These are phyloP conservation scores for Pangasius larnaudii DNA, from an alignment of 2,797 vertebrate genomes.

Conservation along the genomic window DNA sequence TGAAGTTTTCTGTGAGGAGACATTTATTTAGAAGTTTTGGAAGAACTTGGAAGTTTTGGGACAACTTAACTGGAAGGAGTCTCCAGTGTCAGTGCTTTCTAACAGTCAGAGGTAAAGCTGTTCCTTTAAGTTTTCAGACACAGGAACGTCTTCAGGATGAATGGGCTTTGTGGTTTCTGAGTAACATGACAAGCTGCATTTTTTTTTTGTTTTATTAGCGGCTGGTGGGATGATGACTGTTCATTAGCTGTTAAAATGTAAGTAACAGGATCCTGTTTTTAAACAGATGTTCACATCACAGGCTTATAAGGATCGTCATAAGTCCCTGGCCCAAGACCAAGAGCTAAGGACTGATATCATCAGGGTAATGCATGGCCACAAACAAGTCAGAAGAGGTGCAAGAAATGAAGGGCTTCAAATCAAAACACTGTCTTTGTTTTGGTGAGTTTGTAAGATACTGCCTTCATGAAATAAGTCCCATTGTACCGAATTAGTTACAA, in stretches of 20 bases:
- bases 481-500: background rate
- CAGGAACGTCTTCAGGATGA: background rate
- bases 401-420: background rate
- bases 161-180: background rate
- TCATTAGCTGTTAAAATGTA: background rate
- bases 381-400: background rate
- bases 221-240: background rate
- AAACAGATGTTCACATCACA: conserved; percentile 21
- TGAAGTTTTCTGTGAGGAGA: background rate
- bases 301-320: conserved; percentile 32
- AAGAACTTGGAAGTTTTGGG: too few relatives aligned
- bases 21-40: background rate
- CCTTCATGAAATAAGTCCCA: background rate
- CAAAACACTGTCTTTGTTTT: background rate
- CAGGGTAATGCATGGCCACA: background rate
- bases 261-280: background rate
- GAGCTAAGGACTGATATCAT: background rate
- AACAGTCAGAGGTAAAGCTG: background rate
- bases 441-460: background rate
- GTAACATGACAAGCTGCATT: background rate
- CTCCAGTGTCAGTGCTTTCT: background rate
- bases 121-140: background rate
- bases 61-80: background rate
- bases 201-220: background rate
- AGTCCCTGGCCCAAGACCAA: background rate